phyloP scores from a whole-genome alignment of 1,140 invertebrate genomes.

The Coenobita brevimanus region DNA sequence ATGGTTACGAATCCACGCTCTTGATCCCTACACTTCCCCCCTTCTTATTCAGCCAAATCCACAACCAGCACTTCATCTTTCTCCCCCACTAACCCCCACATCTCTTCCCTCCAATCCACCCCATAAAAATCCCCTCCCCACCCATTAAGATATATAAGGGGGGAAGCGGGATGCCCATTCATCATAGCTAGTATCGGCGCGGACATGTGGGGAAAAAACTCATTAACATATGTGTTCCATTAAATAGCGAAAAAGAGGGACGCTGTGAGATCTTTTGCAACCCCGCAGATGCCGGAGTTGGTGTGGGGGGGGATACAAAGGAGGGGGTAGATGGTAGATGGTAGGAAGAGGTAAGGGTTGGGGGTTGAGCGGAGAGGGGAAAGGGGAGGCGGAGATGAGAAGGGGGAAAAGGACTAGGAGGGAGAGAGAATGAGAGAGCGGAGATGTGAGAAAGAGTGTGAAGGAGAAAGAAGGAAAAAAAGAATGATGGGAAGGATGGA shows the following conservation, averaged over 20 bases:
- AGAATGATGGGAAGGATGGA: not conserved
- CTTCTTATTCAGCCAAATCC: too few species aligned
- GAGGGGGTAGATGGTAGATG: not conserved
- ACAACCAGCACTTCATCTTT: too few species aligned
- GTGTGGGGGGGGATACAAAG: not conserved
- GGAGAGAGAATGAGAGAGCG: too few species aligned
- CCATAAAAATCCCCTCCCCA: too few species aligned
- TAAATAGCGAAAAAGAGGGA: constrained; percentile 52
- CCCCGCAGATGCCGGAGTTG: constrained; percentile 30
- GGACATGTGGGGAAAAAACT: constrained; percentile 19
- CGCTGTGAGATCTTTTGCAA: constrained; percentile 30
- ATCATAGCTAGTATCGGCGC: constrained; percentile 38
- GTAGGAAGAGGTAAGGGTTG: not conserved
- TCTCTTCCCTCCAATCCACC: too few species aligned
- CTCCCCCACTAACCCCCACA: too few species aligned
- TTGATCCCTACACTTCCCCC: too few species aligned
- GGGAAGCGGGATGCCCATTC: constrained; percentile 34
- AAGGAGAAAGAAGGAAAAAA: not conserved
- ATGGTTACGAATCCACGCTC: too few species aligned
- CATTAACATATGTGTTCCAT: constrained; percentile 53
- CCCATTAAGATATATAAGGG: constrained; percentile 52
- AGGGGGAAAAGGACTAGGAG: not conserved
- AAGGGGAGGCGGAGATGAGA: not conserved
- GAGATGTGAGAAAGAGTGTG: too few species aligned
- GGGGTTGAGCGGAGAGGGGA: not conserved